phyloP scores from a whole-genome alignment of 2,888 invertebrate species.

The Leptopilina syphax region DNA sequence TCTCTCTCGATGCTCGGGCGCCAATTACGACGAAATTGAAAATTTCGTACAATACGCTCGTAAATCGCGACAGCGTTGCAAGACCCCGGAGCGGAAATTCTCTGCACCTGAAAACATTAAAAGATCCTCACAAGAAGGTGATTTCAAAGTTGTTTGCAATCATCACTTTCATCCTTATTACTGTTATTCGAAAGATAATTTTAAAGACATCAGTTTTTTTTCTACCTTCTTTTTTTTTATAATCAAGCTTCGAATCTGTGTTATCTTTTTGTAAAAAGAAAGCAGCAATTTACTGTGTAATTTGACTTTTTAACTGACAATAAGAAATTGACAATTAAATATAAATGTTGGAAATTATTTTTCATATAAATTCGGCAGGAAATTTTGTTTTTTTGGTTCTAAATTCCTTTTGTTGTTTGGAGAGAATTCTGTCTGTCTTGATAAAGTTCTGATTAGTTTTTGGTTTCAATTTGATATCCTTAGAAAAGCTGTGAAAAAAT shows the following conservation, averaged over 20 bases:
- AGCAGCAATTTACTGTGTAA: not conserved
- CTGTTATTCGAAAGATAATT: slow-evolving; percentile 35
- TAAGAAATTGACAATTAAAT: not conserved
- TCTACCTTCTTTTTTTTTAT: not conserved
- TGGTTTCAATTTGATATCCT: too few species aligned
- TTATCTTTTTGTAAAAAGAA: slow-evolving; percentile 3
- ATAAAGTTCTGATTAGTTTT: too few species aligned
- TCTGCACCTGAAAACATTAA: slow-evolving; percentile 32
- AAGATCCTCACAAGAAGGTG: slow-evolving; percentile 27
- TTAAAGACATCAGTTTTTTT: slow-evolving; percentile 31
- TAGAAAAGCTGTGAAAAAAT: too few species aligned
- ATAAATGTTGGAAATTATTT: not conserved
- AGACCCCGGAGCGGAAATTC: slow-evolving; percentile 32
- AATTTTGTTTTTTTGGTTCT: too few species aligned
- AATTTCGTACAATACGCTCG: slow-evolving; percentile 61
- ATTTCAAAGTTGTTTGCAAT: slow-evolving; percentile 13
- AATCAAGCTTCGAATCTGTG: slow-evolving; percentile 7
- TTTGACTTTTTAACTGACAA: not conserved
- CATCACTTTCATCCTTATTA: slow-evolving; percentile 39
- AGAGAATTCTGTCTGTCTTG: too few species aligned
- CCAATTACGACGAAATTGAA: slow-evolving; percentile 67
- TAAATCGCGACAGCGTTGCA: slow-evolving; percentile 52
- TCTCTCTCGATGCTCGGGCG: slow-evolving; percentile 51
- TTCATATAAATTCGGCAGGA: not conserved
- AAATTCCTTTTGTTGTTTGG: too few species aligned